Conservation (phyloP, 2,113 vertebrate species). For the Synodontis membranacea region DNA sequence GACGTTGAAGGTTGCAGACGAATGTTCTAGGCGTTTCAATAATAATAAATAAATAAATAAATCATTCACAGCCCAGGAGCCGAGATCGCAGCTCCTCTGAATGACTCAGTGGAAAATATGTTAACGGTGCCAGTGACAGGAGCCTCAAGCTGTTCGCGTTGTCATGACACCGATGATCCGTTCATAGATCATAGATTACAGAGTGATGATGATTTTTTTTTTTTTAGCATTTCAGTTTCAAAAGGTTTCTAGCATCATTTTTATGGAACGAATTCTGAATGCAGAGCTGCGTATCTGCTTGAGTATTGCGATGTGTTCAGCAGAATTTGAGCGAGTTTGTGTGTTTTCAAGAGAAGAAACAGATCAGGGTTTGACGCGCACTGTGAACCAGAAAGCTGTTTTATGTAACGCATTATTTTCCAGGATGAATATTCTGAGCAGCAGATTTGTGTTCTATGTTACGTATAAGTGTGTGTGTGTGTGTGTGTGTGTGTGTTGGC, state of each 20-base stretch:
- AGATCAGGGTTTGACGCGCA: neutral
- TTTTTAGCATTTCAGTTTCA: neutral
- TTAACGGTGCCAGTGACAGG: neutral
- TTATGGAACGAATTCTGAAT: neutral
- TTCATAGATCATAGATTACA: neutral
- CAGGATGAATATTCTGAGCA: neutral
- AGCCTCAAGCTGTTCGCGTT: neutral
- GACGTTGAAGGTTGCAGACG: too few relatives aligned
- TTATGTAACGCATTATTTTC: neutral
- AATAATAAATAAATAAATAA: too few relatives aligned
- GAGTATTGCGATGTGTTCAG: neutral
- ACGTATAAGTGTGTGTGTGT: constrained; percentile 16
- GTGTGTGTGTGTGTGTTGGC: constrained; percentile 35
- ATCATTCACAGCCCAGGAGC: neutral
- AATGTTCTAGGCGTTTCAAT: neutral
- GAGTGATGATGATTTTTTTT: neutral
- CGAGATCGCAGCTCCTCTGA: neutral
- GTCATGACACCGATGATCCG: neutral
- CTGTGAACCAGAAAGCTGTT: neutral
- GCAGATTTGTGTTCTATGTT: neutral
- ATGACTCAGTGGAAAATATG: constrained; percentile 22
- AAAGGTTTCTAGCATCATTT: neutral
- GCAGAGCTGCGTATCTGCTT: neutral
- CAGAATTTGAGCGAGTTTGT: neutral
- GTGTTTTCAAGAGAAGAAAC: neutral